Base-by-base conservation (phyloP, 2,797 vertebrate genomes). In the Alectoris magna region DNA sequence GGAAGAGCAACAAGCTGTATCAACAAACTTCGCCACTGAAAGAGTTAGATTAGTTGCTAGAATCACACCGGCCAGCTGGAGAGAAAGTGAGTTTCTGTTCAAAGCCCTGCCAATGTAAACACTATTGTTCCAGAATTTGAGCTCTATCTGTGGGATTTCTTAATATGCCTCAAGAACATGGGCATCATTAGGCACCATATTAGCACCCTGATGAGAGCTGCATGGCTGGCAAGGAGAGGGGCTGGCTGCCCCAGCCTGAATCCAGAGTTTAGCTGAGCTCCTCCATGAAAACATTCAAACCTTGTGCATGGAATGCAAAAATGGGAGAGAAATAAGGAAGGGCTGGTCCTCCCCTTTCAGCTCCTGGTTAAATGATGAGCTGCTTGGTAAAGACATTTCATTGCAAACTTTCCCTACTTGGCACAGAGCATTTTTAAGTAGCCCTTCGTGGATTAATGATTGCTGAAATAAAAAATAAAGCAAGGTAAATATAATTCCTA, bases 1-100 rank as follows among this genome's bases (percentile, higher is more conserved):
- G 94, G 87, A 96, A 96, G 76, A 86, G 49, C 56, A 82, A 73
- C 84, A 95, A 95, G 87, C 91, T 96, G 89, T 84, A 90, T 86
- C 85, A 94, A 96, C 92, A 96, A 90, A 93, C 90, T 84, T 48
- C 56, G 68, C 19, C 53, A 53, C 87, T 91, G 94, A 88, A 91
- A 96, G 94, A 90, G 79, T 88, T 88, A 90, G 91, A 88, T 63
- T 93, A 93, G 92, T 91, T 92, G 85, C 83, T 92, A 81, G 73
- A 93, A 92, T 92, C 95, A 90, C 90, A 91, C 73, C 79, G 84
- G 49, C 59, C 90, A 92, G 90, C 83, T 84, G 91, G 70, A 92
- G 85, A 36, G 63, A 88, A 75, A 1, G 5, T 0, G 0, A 87
- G 85, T 92, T 94, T 94, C 83, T 95, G 49, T 86, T 67, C 9